phyloP scores from a whole-genome alignment of 2,797 vertebrate species.

The Cyprinodon diabolis region DNA sequence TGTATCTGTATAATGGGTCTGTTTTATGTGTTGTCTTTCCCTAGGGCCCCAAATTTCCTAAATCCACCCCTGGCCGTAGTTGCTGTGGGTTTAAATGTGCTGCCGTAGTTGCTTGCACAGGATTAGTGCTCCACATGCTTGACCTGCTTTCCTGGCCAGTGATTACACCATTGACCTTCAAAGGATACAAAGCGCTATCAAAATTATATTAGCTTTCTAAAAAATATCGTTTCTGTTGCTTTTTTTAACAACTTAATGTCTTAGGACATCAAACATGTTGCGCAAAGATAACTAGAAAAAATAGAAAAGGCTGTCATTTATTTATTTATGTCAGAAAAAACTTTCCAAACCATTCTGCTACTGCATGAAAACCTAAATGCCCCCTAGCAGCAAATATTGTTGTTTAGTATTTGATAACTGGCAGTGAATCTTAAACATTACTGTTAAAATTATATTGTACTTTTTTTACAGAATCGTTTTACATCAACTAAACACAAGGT shows the following conservation, averaged over 20 bases:
- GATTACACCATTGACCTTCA: not conserved
- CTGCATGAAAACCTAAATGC: not conserved
- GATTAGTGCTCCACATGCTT: conserved; percentile 7
- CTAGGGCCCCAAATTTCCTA: too few species aligned
- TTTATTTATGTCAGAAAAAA: not conserved
- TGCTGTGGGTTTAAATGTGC: not conserved
- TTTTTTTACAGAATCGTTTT: not conserved
- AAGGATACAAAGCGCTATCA: not conserved
- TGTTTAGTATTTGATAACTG: not conserved
- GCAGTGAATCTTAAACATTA: not conserved
- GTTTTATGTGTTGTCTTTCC: too few species aligned
- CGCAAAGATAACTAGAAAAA: not conserved
- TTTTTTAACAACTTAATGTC: not conserved
- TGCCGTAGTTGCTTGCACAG: not conserved
- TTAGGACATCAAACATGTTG: not conserved
- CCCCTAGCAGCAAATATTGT: not conserved
- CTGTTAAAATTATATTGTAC: not conserved
- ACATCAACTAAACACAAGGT: not conserved
- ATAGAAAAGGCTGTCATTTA: not conserved
- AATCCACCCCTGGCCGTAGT: too few species aligned
- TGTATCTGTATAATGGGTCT: too few species aligned
- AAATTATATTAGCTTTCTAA: not conserved
- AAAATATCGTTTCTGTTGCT: not conserved
- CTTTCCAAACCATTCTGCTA: not conserved
- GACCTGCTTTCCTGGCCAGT: not conserved